These are phyloP conservation scores for Eulemur macaco DNA, from an alignment of 2,113 vertebrate species.

Conservation along the genomic window DNA sequence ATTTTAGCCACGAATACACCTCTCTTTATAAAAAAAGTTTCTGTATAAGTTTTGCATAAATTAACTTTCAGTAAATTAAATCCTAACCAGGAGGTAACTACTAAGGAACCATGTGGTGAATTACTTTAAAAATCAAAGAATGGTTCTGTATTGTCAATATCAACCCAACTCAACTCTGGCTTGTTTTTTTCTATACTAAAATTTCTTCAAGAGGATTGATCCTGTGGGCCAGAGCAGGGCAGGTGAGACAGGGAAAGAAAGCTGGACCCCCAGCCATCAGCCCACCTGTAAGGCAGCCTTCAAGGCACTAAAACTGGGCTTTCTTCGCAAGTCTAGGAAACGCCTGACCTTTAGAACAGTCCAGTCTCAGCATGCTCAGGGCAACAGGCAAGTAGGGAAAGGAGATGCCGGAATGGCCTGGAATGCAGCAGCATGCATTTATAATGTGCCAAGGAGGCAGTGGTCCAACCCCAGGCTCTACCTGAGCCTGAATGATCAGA, in stretches of 20 bases:
- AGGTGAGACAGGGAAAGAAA: background rate
- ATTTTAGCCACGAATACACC: background rate
- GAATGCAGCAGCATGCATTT: background rate
- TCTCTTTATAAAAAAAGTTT: background rate
- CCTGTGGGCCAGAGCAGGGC: background rate
- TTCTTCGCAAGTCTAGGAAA: background rate
- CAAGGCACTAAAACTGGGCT: background rate
- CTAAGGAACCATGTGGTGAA: background rate
- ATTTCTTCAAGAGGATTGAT: background rate
- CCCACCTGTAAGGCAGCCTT: background rate
- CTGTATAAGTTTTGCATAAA: background rate
- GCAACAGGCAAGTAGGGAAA: background rate
- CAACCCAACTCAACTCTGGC: background rate
- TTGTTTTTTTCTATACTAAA: background rate
- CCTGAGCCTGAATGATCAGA: too few relatives aligned
- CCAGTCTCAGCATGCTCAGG: background rate
- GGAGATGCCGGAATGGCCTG: background rate
- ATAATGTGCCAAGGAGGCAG: background rate
- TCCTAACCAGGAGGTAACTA: background rate
- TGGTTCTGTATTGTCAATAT: background rate
- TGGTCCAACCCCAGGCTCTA: background rate
- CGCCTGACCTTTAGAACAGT: background rate
- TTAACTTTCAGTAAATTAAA: background rate
- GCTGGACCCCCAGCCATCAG: too few relatives aligned
- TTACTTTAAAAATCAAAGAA: background rate